Percentiles rank a stretch among this genome's conserved stretches.
phyloP scores from a whole-genome alignment of 2,888 invertebrate genomes.

The Himalopsyche kuldschensis region DNA sequence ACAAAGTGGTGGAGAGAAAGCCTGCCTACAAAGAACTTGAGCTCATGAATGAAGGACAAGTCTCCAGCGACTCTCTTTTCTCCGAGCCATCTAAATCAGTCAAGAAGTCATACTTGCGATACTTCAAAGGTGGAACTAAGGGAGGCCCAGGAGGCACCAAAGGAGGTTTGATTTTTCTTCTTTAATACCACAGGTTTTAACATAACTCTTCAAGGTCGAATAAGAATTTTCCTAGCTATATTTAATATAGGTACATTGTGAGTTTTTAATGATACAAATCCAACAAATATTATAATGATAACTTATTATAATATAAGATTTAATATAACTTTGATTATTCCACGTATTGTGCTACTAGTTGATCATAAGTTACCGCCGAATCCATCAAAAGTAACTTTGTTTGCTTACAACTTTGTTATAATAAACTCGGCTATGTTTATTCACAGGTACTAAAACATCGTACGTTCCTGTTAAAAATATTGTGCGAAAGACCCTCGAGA shows the following conservation, averaged over 20 bases:
- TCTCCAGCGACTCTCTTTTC: slow-evolving; percentile 36
- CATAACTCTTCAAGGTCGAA: too few relatives aligned
- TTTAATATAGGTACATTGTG: too few relatives aligned
- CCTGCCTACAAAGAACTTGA: slow-evolving; percentile 16
- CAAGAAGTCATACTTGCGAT: slow-evolving; percentile 50
- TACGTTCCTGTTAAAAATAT: slow-evolving; percentile 8
- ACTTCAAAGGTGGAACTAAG: slow-evolving; percentile 48
- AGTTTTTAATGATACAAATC: too few relatives aligned
- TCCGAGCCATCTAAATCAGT: slow-evolving; percentile 43
- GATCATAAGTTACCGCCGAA: too few relatives aligned
- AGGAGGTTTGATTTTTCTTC: slow-evolving; percentile 25
- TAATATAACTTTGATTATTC: too few relatives aligned
- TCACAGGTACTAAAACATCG: slow-evolving; percentile 26
- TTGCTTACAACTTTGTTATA: background rate
- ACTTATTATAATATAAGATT: too few relatives aligned
- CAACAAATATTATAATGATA: too few relatives aligned
- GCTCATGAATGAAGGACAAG: slow-evolving; percentile 16
- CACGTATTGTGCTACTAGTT: too few relatives aligned
- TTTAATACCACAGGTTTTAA: too few relatives aligned
- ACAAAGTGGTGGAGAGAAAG: slow-evolving; percentile 52
- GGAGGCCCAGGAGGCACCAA: slow-evolving; percentile 45
- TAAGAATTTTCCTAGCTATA: too few relatives aligned
- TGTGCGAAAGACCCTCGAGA: slow-evolving; percentile 12
- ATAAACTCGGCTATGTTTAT: background rate
- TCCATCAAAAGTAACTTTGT: too few relatives aligned